Percentiles rank a stretch among this genome's conserved stretches.
These are phyloP conservation scores for Brienomyrus brachyistius DNA, from an alignment of 2,113 vertebrate genomes.

Conservation along the genomic window DNA sequence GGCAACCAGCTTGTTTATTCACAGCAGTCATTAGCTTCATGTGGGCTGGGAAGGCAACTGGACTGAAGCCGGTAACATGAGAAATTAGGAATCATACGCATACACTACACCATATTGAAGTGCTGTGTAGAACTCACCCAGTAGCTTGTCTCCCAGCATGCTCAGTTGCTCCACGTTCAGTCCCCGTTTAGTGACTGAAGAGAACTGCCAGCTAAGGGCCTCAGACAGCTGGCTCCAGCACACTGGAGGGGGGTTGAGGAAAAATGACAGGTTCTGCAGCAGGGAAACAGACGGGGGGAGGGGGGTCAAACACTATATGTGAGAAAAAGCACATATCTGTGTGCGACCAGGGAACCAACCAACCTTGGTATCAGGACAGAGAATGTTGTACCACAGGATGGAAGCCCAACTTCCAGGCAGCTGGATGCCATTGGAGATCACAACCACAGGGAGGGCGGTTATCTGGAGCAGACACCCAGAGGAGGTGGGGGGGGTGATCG, in stretches of 20 bases:
- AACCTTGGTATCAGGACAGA: slow-evolving; percentile 72
- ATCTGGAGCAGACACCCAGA: slow-evolving; percentile 46
- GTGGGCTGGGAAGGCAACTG: neutral
- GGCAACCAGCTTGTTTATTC: neutral
- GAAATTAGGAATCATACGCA: neutral
- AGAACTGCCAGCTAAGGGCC: slow-evolving; percentile 89
- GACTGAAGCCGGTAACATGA: neutral
- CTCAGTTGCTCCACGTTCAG: slow-evolving; percentile 76
- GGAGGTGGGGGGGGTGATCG: neutral
- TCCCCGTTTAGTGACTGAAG: slow-evolving; percentile 73
- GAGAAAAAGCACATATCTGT: neutral
- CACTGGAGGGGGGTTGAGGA: slow-evolving; percentile 71
- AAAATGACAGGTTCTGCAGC: slow-evolving; percentile 75
- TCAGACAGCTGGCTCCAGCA: slow-evolving; percentile 77
- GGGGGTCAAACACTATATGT: neutral
- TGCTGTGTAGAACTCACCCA: slow-evolving; percentile 43
- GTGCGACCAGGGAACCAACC: neutral
- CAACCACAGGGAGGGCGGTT: slow-evolving; percentile 74
- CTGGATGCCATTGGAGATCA: slow-evolving; percentile 69
- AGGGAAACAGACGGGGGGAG: neutral
- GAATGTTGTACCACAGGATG: slow-evolving; percentile 86
- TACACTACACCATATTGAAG: neutral
- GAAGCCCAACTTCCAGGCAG: slow-evolving; percentile 84
- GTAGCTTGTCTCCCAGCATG: slow-evolving; percentile 54
- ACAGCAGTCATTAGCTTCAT: neutral